phyloP scores from a whole-genome alignment of 1,140 invertebrate genomes.

The Temnothorax curvispinosus region DNA sequence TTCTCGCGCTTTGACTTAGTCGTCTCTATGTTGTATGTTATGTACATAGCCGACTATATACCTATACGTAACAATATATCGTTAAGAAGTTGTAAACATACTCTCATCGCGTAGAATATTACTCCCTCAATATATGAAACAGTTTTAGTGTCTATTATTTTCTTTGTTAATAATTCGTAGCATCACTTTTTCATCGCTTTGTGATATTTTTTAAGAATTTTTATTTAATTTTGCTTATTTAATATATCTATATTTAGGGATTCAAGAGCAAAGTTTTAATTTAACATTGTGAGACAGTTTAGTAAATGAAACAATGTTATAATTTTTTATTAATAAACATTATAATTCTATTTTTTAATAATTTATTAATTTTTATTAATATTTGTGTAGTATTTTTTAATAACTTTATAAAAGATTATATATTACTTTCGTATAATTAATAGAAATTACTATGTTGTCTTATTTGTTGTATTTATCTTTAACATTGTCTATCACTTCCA shows the following conservation, averaged over 20 bases:
- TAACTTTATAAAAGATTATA: not conserved
- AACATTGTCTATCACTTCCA: not conserved
- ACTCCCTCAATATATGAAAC: not conserved
- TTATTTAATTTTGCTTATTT: not conserved
- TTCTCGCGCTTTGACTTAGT: slow-evolving; percentile 24
- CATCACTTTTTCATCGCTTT: not conserved
- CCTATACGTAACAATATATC: slow-evolving; percentile 26
- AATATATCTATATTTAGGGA: not conserved
- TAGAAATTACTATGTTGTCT: not conserved
- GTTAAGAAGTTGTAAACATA: slow-evolving; percentile 18
- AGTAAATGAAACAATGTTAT: not conserved
- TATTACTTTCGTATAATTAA: not conserved
- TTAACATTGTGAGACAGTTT: not conserved
- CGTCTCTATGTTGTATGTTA: slow-evolving; percentile 9
- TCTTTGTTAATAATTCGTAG: not conserved
- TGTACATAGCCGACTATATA: slow-evolving; percentile 6
- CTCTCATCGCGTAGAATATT: not conserved
- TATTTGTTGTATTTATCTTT: not conserved
- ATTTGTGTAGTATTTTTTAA: not conserved
- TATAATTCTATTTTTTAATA: not conserved
- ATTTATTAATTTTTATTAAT: not conserved
- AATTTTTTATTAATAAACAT: not conserved
- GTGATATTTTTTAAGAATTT: not conserved
- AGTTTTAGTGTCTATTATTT: not conserved
- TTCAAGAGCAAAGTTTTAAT: not conserved